Evolutionary conservation across 2,888 invertebrate genomes (phyloP).

Genomic region (Leucophora obtusa): DNA sequence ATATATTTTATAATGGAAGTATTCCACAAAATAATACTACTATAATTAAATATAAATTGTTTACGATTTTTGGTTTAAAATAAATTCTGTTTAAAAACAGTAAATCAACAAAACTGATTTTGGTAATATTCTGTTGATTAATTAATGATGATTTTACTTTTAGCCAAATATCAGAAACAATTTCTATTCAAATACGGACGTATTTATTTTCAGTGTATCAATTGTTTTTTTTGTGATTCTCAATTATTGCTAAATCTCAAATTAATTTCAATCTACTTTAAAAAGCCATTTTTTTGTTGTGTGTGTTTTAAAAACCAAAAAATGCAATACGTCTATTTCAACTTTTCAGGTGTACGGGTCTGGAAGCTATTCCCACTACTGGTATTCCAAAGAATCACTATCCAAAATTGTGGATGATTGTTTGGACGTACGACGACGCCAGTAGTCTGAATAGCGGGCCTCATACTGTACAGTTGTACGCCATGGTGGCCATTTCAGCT

Average conservation of each 20-base stretch:
- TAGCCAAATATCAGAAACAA: too few species aligned
- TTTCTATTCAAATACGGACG: too few species aligned
- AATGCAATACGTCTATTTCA: slow-evolving; percentile 54
- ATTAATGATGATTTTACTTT: too few species aligned
- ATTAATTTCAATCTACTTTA: slow-evolving; percentile 34
- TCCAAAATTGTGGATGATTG: slow-evolving; percentile 76
- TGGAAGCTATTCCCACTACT: slow-evolving; percentile 63
- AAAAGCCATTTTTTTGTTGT: slow-evolving; percentile 13
- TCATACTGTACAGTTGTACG: slow-evolving; percentile 72
- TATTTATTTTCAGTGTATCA: neutral
- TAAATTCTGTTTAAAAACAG: too few species aligned
- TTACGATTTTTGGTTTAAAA: too few species aligned
- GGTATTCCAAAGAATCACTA: slow-evolving; percentile 77
- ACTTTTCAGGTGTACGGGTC: slow-evolving; percentile 25
- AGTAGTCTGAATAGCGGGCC: slow-evolving; percentile 74
- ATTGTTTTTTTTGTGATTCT: neutral
- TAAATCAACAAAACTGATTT: too few species aligned
- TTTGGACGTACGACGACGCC: slow-evolving; percentile 75
- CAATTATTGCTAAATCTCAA: slow-evolving; percentile 12
- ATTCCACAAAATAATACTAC: neutral
- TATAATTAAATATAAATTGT: too few species aligned
- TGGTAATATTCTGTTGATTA: too few species aligned
- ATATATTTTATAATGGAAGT: slow-evolving; percentile 51
- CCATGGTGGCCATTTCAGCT: slow-evolving; percentile 79
- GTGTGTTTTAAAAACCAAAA: slow-evolving; percentile 27